phyloP scores from a whole-genome alignment of 2,888 invertebrate genomes.

The Rambutsinella grinnellia region DNA sequence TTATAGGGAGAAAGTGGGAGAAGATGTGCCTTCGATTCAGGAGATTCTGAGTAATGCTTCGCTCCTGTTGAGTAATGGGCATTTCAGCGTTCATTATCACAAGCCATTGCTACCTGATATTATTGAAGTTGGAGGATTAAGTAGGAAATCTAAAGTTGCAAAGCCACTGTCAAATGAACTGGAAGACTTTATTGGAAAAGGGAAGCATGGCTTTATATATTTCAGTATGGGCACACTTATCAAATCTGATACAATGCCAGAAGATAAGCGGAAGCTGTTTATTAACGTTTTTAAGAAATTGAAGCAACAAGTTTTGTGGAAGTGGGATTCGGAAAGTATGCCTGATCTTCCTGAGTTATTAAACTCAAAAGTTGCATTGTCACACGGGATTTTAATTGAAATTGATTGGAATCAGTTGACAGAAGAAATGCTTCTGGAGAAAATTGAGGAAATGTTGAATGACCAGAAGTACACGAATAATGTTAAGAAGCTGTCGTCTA shows the following conservation, averaged over 20 bases:
- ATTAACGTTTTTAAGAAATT: constrained; percentile 74
- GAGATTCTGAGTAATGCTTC: constrained; percentile 66
- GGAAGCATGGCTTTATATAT: constrained; percentile 50
- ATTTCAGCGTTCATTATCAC: constrained; percentile 63
- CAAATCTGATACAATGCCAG: constrained; percentile 68
- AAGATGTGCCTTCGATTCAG: constrained; percentile 18
- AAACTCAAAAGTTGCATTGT: constrained; percentile 6
- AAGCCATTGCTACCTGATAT: constrained; percentile 66
- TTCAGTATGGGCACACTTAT: constrained; percentile 53
- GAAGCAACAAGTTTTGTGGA: constrained; percentile 73
- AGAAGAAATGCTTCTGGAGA: constrained; percentile 19
- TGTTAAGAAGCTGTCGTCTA: constrained; percentile 26
- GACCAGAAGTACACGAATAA: constrained; percentile 31
- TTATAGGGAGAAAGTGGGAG: constrained; percentile 69
- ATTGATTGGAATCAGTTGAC: constrained; percentile 29
- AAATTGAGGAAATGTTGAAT: constrained; percentile 24
- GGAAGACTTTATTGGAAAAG: constrained; percentile 48
- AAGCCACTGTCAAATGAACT: constrained; percentile 47
- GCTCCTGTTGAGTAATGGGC: constrained; percentile 66
- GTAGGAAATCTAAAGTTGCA: constrained; percentile 66
- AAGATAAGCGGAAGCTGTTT: constrained; percentile 72
- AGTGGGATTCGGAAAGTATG: constrained; percentile 52
- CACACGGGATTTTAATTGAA: constrained; percentile 21
- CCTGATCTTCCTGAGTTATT: constrained; percentile 29
- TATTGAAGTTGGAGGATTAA: constrained; percentile 67